Evolutionary conservation across 1,140 invertebrate genomes (phyloP).

Genomic region (Drosophila insularis): DNA sequence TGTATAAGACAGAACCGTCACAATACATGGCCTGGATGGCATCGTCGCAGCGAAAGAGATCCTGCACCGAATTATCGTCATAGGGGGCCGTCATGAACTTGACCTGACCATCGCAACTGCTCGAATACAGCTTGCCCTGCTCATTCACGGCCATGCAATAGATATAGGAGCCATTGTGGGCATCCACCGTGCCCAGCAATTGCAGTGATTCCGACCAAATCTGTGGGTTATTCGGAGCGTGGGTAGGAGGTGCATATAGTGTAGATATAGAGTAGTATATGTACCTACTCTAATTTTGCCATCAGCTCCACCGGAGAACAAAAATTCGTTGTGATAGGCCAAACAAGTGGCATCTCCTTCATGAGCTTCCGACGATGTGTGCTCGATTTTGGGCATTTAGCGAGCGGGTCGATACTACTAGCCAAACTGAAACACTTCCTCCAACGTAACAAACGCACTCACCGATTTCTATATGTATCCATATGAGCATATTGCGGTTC

Average conservation of each 20-base stretch:
- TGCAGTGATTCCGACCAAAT: constrained; percentile 62
- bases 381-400: constrained; percentile 58
- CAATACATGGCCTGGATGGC: constrained; percentile 76
- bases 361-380: constrained; percentile 68
- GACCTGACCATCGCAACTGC: constrained; percentile 78
- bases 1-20: constrained; percentile 66
- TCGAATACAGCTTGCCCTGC: constrained; percentile 75
- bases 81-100: constrained; percentile 72
- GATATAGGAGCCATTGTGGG: constrained; percentile 71
- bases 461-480: not conserved
- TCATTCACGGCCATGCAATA: constrained; percentile 73
- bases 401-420: constrained; percentile 29
- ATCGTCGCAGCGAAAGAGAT: constrained; percentile 72
- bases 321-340: constrained; percentile 58
- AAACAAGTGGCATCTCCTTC: constrained; percentile 75
- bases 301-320: constrained; percentile 81
- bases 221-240: constrained; percentile 18
- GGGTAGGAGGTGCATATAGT: no score
- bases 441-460: not conserved
- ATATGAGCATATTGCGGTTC: not conserved
- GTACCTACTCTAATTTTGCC: constrained; percentile 81
- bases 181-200: constrained; percentile 56
- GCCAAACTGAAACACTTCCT: not conserved
- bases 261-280: no score
- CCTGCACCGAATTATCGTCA: constrained; percentile 41